Percentiles rank a stretch among this genome's conserved stretches.
Conservation (phyloP, 1,140 invertebrate genomes). For the Hirudo medicinalis region DNA sequence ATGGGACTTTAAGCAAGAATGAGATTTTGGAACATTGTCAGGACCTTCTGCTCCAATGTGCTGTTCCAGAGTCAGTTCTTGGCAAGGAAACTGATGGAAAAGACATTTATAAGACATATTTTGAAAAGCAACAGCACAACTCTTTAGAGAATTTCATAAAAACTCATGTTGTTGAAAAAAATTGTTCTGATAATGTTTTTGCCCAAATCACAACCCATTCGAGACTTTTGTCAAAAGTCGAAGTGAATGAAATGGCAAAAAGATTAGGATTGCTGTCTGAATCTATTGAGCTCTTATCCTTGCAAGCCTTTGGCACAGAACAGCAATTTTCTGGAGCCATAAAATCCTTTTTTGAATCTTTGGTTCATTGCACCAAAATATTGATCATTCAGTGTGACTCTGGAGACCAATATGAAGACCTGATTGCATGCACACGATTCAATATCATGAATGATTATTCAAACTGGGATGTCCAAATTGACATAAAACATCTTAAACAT, state of each 20-base stretch:
- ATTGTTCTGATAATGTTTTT: slow-evolving; percentile 8
- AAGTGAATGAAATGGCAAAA: slow-evolving; percentile 11
- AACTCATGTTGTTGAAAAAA: slow-evolving; percentile 13
- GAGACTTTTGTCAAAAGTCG: slow-evolving; percentile 18
- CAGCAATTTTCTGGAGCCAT: slow-evolving; percentile 25
- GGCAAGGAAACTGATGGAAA: slow-evolving; percentile 22
- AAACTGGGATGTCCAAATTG: neutral
- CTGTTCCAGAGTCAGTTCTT: slow-evolving; percentile 28
- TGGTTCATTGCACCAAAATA: slow-evolving; percentile 15
- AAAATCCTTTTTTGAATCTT: slow-evolving; percentile 18
- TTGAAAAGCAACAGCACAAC: slow-evolving; percentile 30
- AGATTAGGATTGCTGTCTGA: slow-evolving; percentile 12
- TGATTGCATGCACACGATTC: slow-evolving; percentile 33
- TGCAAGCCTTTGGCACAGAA: slow-evolving; percentile 26
- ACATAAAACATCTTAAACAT: slow-evolving; percentile 17
- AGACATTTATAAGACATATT: slow-evolving; percentile 25
- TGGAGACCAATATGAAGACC: slow-evolving; percentile 29
- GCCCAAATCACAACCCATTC: slow-evolving; percentile 25
- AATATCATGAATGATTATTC: slow-evolving; percentile 28
- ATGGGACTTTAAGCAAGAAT: neutral
- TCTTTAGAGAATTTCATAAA: slow-evolving; percentile 27
- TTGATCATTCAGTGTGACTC: slow-evolving; percentile 35
- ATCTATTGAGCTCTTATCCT: slow-evolving; percentile 17
- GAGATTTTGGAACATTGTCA: slow-evolving; percentile 23
- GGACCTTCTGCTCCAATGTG: slow-evolving; percentile 27